phyloP scores from a whole-genome alignment of 2,113 vertebrate species.

The Anarhynchus alexandrinus region DNA sequence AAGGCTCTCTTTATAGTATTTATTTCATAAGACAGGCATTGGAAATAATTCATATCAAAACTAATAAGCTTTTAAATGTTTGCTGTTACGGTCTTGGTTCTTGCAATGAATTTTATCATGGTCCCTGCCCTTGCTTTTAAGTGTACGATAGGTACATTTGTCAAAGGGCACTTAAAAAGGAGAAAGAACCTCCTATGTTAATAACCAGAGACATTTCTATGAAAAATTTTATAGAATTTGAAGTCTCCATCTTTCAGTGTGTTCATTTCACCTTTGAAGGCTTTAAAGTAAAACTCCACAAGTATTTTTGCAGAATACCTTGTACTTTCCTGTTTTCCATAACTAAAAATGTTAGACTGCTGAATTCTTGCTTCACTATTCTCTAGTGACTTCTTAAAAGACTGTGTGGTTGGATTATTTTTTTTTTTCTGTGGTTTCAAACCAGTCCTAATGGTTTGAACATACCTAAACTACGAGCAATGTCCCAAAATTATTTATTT shows the following conservation, averaged over 20 bases:
- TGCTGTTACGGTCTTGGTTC: neutral
- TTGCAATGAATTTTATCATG: neutral
- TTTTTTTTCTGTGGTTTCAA: neutral
- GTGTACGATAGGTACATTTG: neutral
- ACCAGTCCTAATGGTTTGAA: neutral
- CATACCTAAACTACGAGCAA: neutral
- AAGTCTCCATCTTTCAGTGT: neutral
- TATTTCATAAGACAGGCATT: neutral
- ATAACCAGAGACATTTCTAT: neutral
- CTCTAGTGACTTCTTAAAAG: neutral
- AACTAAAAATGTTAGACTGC: neutral
- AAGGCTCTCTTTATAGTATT: neutral
- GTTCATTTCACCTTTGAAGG: neutral
- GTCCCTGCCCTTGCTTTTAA: neutral
- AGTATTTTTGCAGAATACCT: neutral
- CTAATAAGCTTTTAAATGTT: neutral
- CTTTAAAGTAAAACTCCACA: neutral
- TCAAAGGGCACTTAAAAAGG: neutral
- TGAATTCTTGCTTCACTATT: neutral
- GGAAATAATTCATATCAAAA: neutral
- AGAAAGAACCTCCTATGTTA: neutral
- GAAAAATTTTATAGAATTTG: neutral
- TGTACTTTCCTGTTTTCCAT: neutral
- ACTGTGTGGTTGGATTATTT: neutral
- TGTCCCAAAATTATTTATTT: neutral